These are phyloP conservation scores for Coelogynopora nodosa DNA, from an alignment of 2,888 invertebrate species.

Conservation along the genomic window DNA sequence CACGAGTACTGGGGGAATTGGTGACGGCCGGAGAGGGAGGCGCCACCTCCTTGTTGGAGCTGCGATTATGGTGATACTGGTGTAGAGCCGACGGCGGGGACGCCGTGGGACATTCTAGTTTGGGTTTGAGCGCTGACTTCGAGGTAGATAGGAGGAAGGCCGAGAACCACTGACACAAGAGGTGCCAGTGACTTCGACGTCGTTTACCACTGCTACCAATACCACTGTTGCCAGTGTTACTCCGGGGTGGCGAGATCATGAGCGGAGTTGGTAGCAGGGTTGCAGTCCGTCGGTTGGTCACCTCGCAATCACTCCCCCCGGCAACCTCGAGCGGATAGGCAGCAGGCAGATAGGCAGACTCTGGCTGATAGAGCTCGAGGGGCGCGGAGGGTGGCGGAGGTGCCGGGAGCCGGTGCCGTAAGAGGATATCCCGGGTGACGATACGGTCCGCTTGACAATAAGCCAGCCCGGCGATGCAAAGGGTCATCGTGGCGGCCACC, in stretches of 20 bases:
- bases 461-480: conserved; percentile 69
- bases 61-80: no score
- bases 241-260: neutral
- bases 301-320: neutral
- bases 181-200: neutral
- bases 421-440: conserved; percentile 62
- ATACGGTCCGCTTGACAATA: conserved; percentile 73
- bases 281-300: neutral
- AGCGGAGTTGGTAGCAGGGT: neutral
- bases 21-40: neutral
- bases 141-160: neutral
- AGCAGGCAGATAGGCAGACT: neutral
- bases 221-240: neutral
- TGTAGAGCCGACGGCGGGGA: neutral
- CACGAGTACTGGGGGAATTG: neutral
- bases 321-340: neutral
- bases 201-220: neutral
- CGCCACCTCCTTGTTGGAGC: neutral
- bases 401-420: conserved; percentile 46
- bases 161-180: neutral
- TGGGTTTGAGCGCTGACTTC: neutral
- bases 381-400: conserved; percentile 40
- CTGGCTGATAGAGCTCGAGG: neutral
- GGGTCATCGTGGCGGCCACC: conserved; percentile 65
- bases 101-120: neutral